Conservation (phyloP, 2,797 vertebrate species). For the Myripristis jacobus region DNA sequence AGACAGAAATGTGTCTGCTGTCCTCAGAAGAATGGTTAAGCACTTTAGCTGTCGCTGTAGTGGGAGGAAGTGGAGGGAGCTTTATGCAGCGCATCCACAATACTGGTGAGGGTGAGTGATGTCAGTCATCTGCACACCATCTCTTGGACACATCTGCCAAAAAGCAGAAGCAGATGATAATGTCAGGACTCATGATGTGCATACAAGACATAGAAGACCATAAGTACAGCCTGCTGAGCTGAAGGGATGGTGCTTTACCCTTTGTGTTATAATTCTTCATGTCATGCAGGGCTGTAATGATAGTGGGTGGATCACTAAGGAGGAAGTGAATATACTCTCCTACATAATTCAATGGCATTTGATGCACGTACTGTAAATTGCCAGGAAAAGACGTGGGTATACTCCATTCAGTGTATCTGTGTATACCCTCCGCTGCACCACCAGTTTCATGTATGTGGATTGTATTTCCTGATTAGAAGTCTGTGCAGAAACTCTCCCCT, state of each 20-base stretch:
- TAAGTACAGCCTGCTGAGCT: background rate
- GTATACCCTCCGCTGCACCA: no score
- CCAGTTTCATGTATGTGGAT: no score
- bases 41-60: slow-evolving; percentile 7
- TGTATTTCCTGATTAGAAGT: background rate
- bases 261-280: background rate
- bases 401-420: no score
- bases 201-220: background rate
- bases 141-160: background rate
- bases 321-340: no score
- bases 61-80: slow-evolving; percentile 1
- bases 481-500: background rate
- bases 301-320: no score
- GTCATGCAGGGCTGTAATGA: no score
- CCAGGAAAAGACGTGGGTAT: no score
- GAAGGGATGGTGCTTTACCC: background rate
- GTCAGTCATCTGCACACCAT: background rate
- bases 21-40: slow-evolving; percentile 4
- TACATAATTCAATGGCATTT: no score
- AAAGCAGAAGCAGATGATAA: slow-evolving; percentile 27
- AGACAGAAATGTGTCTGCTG: slow-evolving; percentile 16
- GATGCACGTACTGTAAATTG: no score
- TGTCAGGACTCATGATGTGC: slow-evolving; percentile 11
- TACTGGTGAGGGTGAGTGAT: slow-evolving; percentile 14
- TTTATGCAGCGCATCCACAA: slow-evolving; percentile 13